Base-by-base conservation (phyloP, 1,140 invertebrate genomes). In the Drosophila navojoa region DNA sequence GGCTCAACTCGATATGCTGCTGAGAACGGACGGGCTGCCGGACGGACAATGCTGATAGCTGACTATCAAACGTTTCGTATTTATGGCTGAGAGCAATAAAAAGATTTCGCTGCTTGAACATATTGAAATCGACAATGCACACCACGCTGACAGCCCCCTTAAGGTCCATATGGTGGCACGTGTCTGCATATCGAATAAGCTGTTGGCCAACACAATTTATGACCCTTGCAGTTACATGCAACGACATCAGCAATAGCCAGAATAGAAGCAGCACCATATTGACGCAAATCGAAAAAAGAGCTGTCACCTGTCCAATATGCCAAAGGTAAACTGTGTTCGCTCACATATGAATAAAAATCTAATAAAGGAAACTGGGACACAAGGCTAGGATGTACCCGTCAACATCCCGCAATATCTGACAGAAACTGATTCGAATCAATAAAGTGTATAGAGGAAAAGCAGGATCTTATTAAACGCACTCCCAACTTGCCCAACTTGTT, bases 81-180 rank as follows among this genome's bases (percentile, higher is more conserved):
- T 76, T 71, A 76, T 71, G 49, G 35, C 35, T 19, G 15, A 25
- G 9, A 16, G 59, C 61, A 71, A 71, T 76, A 76, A 66, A 66
- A 66, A 42, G 73, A 66, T 76, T 66, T 76, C 19, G 35, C 27
- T 44, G 68, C 50, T 71, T 66, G 57, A 55, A 44, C 27, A n/a
- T 50, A 77, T 64, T 69, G 64, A 76, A 80, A 72, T 72, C 53
- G 62, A 63, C 54, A 35, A 38, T 45, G 10, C 40, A 9, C 25
- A 19, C 27, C 15, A 38, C 4, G 4, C 29, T 1, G 0, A 13
- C 27, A 5, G 6, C n/a, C 42, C 13, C 42, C 42, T 25, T 2
- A 3, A 6, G 5, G 6, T 54, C 11, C 29, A 47, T 47, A 54
- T 29, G 35, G 32, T 25, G 60, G 22, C 57, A 67, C 61, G 69